Percentiles rank a stretch among this genome's conserved stretches.
These are phyloP conservation scores for Aphelenchoides fujianensis DNA, from an alignment of 1,140 invertebrate species.

Conservation along the genomic window DNA sequence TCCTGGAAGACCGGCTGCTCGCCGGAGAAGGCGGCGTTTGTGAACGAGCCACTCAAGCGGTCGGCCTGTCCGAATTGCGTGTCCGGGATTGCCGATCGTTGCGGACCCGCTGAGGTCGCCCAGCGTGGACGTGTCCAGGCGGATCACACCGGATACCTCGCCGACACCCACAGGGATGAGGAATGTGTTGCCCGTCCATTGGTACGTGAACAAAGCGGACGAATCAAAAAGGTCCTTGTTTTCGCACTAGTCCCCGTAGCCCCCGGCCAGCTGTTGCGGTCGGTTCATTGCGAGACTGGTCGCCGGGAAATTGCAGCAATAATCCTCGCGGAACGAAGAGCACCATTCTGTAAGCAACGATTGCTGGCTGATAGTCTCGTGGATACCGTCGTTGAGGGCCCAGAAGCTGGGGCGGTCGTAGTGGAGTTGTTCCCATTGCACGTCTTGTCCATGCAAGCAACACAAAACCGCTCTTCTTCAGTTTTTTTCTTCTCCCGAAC, in stretches of 20 bases:
- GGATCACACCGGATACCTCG: neutral
- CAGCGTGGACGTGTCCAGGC: neutral
- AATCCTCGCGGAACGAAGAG: neutral
- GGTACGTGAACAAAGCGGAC: constrained; percentile 5
- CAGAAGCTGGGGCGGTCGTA: constrained; percentile 2
- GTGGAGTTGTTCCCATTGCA: neutral
- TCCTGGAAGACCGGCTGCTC: constrained; percentile 7
- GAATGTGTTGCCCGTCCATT: neutral
- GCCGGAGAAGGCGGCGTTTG: neutral
- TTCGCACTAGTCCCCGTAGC: neutral
- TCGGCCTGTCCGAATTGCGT: constrained; percentile 8
- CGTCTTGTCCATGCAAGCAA: neutral
- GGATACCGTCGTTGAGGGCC: neutral
- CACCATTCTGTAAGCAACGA: too few relatives aligned
- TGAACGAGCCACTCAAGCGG: neutral
- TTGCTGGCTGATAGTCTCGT: too few relatives aligned
- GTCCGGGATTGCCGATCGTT: neutral
- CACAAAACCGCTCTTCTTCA: too few relatives aligned
- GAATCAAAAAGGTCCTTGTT: constrained; percentile 7
- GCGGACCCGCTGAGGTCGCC: neutral
- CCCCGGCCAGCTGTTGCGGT: neutral
- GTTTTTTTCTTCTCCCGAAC: too few relatives aligned
- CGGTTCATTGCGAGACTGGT: neutral
- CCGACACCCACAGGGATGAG: neutral
- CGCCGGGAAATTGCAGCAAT: neutral